Evolutionary conservation across 2,113 vertebrate species (phyloP).

Genomic region (Globicephala melas): DNA sequence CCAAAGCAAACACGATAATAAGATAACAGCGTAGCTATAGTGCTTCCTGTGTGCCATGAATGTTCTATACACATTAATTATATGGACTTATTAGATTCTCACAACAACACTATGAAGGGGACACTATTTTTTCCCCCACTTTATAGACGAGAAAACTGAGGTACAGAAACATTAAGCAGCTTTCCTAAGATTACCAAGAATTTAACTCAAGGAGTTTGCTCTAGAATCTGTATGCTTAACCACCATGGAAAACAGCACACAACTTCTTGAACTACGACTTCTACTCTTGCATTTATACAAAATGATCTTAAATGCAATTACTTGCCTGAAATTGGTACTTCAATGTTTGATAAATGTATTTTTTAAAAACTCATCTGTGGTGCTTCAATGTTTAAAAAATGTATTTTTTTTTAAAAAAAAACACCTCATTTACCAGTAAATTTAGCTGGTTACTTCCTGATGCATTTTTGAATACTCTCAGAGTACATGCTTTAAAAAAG

Average conservation of each 20-base stretch:
- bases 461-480: neutral
- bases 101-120: neutral
- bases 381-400: neutral
- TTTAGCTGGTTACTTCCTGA: neutral
- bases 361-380: neutral
- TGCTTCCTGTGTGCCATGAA: rapidly evolving
- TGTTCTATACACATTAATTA: neutral
- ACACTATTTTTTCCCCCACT: neutral
- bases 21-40: rapidly evolving
- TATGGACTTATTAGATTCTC: neutral
- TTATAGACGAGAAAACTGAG: neutral
- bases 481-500: neutral
- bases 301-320: neutral
- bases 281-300: neutral
- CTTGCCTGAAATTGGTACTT: neutral
- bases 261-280: neutral
- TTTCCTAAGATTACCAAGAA: neutral
- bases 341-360: neutral
- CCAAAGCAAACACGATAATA: neutral
- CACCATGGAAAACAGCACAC: rapidly evolving
- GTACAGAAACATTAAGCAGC: neutral
- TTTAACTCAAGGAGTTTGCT: neutral
- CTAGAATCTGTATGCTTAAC: neutral
- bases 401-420: neutral
- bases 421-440: neutral